Evolutionary conservation across 2,797 vertebrate species (phyloP).

Genomic region (Steatocranus sp.): DNA sequence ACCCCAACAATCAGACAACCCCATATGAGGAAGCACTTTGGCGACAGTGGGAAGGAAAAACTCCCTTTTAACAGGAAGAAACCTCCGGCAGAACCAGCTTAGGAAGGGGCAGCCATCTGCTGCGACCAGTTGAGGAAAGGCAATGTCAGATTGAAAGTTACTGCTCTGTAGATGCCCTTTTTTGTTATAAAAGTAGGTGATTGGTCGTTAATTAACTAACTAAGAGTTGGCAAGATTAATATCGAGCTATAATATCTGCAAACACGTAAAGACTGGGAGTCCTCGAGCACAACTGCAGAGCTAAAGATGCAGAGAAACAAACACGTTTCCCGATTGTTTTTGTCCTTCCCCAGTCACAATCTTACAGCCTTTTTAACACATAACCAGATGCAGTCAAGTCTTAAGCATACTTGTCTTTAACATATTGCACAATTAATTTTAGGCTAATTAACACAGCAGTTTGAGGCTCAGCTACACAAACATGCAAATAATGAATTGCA

Average conservation of each 20-base stretch:
- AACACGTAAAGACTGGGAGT: background rate
- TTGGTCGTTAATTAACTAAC: background rate
- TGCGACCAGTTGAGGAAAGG: background rate
- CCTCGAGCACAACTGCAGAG: background rate
- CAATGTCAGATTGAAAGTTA: background rate
- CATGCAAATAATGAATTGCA: constrained; percentile 10
- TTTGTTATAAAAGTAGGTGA: background rate
- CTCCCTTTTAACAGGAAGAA: background rate
- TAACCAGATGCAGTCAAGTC: background rate
- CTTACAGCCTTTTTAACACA: background rate
- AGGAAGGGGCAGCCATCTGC: background rate
- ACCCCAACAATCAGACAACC: background rate
- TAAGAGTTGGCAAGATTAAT: background rate
- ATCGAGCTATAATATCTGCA: background rate
- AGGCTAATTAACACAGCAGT: constrained; percentile 15
- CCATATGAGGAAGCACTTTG: background rate
- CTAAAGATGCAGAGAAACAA: background rate
- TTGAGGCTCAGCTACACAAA: constrained; percentile 3
- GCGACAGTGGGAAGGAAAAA: background rate
- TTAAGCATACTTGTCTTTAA: background rate
- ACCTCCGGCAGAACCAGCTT: background rate
- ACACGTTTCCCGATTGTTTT: background rate
- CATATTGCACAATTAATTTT: constrained; percentile 10
- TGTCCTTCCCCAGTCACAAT: background rate
- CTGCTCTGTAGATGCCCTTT: background rate